Evolutionary conservation across 37 sponge, comb jelly and placozoan species (phyloP), one percentile per base, ranked within the genome.

Genomic region (Ephydatia muelleri): DNA sequence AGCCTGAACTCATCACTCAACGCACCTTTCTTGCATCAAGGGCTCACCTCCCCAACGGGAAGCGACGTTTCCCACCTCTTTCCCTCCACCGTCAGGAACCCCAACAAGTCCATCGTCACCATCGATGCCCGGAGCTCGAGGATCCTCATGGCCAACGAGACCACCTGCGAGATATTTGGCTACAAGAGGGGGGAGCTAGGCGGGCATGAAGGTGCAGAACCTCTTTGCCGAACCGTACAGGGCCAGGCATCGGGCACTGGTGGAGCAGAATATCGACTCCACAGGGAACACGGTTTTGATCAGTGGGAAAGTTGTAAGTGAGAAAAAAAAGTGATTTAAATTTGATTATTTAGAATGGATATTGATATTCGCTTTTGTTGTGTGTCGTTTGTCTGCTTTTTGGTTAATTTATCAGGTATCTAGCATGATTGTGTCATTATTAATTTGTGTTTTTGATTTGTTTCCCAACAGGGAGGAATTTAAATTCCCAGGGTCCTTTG

Each of bases 291-390:
- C 83, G 0, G 95, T 92, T 19, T 83, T 94, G 27, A 67, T 97
- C 68, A 94, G 92, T 70, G 97, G 97, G 65, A 97, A 97, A 92
- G 95, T 97, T 86, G 96, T 95, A 73, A 84, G 96, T 80, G 23
- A 21, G 32, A 25, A 49, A 4, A 3, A 2, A 29, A 26, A 12
- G 26, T 30, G 22, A 11, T 71, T 71, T 26, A 26, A 25, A 29
- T 12, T 12, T 29, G 72, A 71, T 11, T 26, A 71, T 11, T 26
- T 30, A 12, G 28, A 25, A 71, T 71, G 72, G 72, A 29, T 12
- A 26, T 74, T 35, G 33, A 23, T 74, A 33, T 19, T 28, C 26
- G 12, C 12, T 33, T 30, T 74, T 27, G 5, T 31, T 43, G 67
- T 23, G 5, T 65, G 30, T 31, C 2, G 57, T 27, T 19, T 27